phyloP scores from a whole-genome alignment of 2,888 invertebrate species.

The Andricus quercusramuli region DNA sequence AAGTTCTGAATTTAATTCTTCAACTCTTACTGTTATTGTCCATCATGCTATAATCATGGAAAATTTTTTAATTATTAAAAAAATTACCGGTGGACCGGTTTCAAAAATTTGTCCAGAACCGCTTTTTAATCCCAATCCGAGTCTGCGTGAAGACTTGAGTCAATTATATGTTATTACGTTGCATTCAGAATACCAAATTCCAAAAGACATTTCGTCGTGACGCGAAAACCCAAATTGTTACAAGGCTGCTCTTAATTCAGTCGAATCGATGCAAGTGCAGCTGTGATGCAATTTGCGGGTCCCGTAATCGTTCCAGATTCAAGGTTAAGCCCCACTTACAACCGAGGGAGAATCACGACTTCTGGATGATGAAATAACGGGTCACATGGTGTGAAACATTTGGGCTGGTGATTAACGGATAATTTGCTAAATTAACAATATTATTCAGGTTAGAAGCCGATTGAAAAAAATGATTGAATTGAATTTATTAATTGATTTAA shows the following conservation, averaged over 20 bases:
- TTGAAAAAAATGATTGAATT: too few species aligned
- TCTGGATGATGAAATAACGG: constrained; percentile 21
- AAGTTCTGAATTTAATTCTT: too few species aligned
- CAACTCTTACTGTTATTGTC: too few species aligned
- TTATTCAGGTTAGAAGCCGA: neutral
- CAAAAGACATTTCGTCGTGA: constrained; percentile 17
- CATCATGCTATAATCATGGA: too few species aligned
- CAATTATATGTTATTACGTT: constrained; percentile 44
- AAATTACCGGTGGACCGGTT: too few species aligned
- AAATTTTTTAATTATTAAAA: too few species aligned
- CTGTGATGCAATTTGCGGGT: constrained; percentile 36
- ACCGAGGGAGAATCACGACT: constrained; percentile 36
- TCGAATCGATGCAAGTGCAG: constrained; percentile 27
- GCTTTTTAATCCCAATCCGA: too few species aligned
- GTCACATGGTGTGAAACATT: constrained; percentile 26
- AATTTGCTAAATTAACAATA: neutral
- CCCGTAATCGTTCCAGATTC: constrained; percentile 29
- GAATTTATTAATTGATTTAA: too few species aligned
- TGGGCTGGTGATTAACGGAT: constrained; percentile 7
- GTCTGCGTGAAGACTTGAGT: neutral
- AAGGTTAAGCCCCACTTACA: constrained; percentile 36
- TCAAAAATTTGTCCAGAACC: too few species aligned
- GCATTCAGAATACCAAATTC: constrained; percentile 16
- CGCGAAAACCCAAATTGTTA: constrained; percentile 21
- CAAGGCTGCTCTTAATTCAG: constrained; percentile 33